These are phyloP conservation scores for Saturnia pavonia DNA, from an alignment of 2,888 invertebrate genomes.

Conservation along the genomic window DNA sequence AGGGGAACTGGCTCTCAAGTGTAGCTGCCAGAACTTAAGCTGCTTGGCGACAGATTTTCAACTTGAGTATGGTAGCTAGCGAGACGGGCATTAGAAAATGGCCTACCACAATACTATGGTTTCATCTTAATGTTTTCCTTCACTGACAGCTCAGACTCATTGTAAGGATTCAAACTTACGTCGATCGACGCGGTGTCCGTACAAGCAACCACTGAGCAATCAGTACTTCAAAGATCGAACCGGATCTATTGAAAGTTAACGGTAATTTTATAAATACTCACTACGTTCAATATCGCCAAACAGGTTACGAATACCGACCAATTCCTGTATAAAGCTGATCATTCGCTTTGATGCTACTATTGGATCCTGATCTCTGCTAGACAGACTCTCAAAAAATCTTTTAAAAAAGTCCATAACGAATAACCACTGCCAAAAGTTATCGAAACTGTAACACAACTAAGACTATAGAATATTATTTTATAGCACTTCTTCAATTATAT, in stretches of 20 bases:
- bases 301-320: conserved; percentile 54
- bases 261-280: conserved; percentile 31
- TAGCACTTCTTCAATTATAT: not conserved
- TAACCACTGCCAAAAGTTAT: not conserved
- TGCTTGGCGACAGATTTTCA: too few species aligned
- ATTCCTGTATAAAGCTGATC: conserved; percentile 46
- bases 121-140: too few species aligned
- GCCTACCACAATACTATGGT: too few species aligned
- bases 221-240: not conserved
- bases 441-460: not conserved
- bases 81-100: too few species aligned
- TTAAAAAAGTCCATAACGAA: not conserved
- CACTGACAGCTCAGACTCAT: too few species aligned
- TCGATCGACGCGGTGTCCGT: too few species aligned
- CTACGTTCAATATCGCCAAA: conserved; percentile 49
- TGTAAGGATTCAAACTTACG: too few species aligned
- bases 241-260: not conserved
- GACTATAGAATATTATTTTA: not conserved
- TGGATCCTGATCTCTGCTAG: conserved; percentile 37
- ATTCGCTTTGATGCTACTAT: conserved; percentile 47
- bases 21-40: too few species aligned
- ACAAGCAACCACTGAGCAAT: not conserved
- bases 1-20: too few species aligned
- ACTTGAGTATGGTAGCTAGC: too few species aligned
- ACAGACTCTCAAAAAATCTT: not conserved